Evolutionary conservation across 2,797 vertebrate genomes (phyloP).

Genomic region (Mus spretus): DNA sequence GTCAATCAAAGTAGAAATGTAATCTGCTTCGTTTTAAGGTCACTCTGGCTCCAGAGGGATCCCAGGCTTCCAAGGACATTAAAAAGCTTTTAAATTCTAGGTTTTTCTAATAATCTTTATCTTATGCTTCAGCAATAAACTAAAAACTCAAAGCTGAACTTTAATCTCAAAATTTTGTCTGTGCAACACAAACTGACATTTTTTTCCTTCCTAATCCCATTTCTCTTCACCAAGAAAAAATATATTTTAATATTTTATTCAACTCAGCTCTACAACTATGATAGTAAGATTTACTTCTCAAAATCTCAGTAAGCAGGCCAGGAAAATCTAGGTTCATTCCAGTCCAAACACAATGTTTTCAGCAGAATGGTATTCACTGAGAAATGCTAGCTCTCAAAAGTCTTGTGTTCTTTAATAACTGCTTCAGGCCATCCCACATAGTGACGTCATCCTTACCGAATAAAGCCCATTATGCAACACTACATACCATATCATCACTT

Average conservation of each 20-base stretch:
- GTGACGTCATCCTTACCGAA: constrained; percentile 89
- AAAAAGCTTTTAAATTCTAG: constrained; percentile 59
- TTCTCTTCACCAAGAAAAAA: constrained; percentile 62
- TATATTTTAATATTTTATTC: constrained; percentile 62
- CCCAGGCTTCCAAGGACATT: background rate
- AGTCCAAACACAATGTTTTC: constrained; percentile 84
- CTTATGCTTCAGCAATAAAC: constrained; percentile 58
- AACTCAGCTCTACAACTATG: constrained; percentile 61
- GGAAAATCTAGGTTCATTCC: constrained; percentile 73
- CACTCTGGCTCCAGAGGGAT: background rate
- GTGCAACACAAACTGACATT: constrained; percentile 21
- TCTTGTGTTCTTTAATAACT: constrained; percentile 89
- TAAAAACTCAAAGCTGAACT: constrained; percentile 61
- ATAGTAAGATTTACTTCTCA: constrained; percentile 68
- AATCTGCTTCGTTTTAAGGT: constrained; percentile 38
- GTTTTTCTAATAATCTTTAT: constrained; percentile 48
- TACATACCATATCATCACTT: constrained; percentile 79
- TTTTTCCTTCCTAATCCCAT: constrained; percentile 42
- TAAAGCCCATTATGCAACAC: constrained; percentile 86
- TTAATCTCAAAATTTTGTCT: constrained; percentile 62
- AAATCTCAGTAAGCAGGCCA: constrained; percentile 77
- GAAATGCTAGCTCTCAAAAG: constrained; percentile 86
- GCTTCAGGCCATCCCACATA: constrained; percentile 87
- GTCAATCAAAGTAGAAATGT: constrained; percentile 27
- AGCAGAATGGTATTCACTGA: constrained; percentile 84